phyloP scores from a whole-genome alignment of 2,113 vertebrate genomes.

The Talpa occidentalis region DNA sequence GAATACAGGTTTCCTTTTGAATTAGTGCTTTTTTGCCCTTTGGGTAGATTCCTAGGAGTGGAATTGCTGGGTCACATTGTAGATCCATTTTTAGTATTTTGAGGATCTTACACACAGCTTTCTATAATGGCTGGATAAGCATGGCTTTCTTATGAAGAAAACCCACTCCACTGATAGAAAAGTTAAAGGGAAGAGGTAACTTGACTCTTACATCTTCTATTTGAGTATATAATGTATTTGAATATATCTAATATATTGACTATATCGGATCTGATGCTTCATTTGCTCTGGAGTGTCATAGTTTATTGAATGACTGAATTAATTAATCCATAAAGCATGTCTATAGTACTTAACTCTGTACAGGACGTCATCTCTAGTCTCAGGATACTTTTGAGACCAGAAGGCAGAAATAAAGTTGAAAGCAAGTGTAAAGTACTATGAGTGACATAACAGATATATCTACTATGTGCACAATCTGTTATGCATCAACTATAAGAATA shows the following conservation, averaged over 20 bases:
- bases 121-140: too few species aligned
- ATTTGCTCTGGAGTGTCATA: neutral
- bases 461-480: neutral
- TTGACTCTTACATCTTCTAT: neutral
- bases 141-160: neutral
- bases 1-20: neutral
- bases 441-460: neutral
- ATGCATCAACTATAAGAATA: neutral
- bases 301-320: neutral
- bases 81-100: too few species aligned
- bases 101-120: too few species aligned
- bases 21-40: too few species aligned
- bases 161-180: neutral
- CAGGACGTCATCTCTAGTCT: neutral
- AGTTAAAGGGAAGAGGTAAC: neutral
- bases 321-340: neutral
- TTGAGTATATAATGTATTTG: too few species aligned
- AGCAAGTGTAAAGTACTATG: neutral
- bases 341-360: neutral
- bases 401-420: neutral
- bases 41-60: too few species aligned
- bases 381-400: neutral
- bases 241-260: neutral
- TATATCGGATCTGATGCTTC: neutral
- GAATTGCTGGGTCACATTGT: too few species aligned